These are phyloP conservation scores for Eumaeus atala DNA, from an alignment of 1,140 invertebrate species.

Conservation along the genomic window DNA sequence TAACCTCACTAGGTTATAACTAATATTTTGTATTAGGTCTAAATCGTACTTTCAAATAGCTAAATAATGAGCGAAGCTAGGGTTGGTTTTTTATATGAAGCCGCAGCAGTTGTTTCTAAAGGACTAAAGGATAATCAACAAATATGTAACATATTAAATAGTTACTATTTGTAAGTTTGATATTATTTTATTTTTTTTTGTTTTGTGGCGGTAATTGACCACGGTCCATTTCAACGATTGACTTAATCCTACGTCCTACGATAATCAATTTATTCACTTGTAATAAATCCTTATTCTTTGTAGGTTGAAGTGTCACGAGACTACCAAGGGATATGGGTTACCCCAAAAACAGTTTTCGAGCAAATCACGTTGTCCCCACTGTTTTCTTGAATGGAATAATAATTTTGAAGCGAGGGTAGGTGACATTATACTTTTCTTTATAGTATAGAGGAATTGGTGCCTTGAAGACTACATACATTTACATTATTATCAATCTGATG, in stretches of 20 bases:
- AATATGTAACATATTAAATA: slow-evolving; percentile 35
- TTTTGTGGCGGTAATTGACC: background rate
- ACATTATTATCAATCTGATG: too few relatives aligned
- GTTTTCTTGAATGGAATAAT: slow-evolving; percentile 48
- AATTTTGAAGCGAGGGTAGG: slow-evolving; percentile 33
- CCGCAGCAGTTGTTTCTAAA: slow-evolving; percentile 29
- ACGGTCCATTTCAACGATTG: slow-evolving; percentile 6
- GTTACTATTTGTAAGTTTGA: slow-evolving; percentile 54
- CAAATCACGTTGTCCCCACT: slow-evolving; percentile 43
- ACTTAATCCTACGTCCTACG: background rate
- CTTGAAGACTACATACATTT: too few relatives aligned
- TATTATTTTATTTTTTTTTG: background rate
- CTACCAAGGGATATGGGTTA: slow-evolving; percentile 37
- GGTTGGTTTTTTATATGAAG: slow-evolving; percentile 46
- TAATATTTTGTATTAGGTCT: too few relatives aligned
- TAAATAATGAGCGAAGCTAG: slow-evolving; percentile 39
- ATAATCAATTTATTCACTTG: slow-evolving; percentile 8
- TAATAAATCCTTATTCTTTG: slow-evolving; percentile 18
- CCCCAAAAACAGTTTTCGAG: slow-evolving; percentile 48
- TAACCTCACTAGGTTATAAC: too few relatives aligned
- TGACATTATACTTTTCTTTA: too few relatives aligned
- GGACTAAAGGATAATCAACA: slow-evolving; percentile 24
- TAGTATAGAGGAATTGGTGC: too few relatives aligned
- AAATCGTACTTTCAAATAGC: too few relatives aligned
- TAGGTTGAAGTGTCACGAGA: slow-evolving; percentile 45